phyloP scores from a whole-genome alignment of 2,113 vertebrate genomes.

The Marmota monax region DNA sequence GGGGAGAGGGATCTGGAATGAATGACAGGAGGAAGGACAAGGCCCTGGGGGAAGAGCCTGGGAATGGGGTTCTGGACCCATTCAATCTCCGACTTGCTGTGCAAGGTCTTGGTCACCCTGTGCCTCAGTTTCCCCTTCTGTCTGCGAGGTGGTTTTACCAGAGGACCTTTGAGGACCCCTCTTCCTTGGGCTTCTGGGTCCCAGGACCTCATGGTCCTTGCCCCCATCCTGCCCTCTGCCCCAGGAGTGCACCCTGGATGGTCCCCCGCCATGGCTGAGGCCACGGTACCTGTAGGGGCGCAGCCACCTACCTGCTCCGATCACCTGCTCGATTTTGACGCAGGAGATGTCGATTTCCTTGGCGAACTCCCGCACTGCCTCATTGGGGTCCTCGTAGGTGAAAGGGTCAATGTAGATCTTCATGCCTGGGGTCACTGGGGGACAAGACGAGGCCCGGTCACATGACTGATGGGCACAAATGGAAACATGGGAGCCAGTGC shows the following conservation, averaged over 20 bases:
- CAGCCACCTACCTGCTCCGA: constrained; percentile 94
- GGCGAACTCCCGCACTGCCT: constrained; percentile 97
- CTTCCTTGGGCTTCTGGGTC: not conserved
- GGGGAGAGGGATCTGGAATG: not conserved
- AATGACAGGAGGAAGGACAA: not conserved
- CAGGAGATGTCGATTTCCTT: constrained; percentile 98
- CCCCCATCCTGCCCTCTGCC: not conserved
- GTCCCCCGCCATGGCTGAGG: not conserved
- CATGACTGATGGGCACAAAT: not conserved
- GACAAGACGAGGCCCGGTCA: constrained; percentile 77
- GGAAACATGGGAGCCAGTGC: not conserved
- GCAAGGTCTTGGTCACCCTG: not conserved
- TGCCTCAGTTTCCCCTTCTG: constrained; percentile 35
- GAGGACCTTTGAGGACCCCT: not conserved
- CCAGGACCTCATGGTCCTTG: not conserved
- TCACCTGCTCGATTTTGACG: constrained; percentile 99
- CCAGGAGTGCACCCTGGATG: not conserved
- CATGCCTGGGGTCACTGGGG: constrained; percentile 97
- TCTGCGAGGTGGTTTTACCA: not conserved
- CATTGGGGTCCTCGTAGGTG: constrained; percentile 98
- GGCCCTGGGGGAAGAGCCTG: not conserved
- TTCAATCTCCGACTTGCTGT: not conserved
- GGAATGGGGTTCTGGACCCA: not conserved
- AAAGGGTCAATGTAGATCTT: constrained; percentile 99
- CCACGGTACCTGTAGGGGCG: not conserved